phyloP scores from a whole-genome alignment of 1,140 invertebrate species.

The Portunus trituberculatus region DNA sequence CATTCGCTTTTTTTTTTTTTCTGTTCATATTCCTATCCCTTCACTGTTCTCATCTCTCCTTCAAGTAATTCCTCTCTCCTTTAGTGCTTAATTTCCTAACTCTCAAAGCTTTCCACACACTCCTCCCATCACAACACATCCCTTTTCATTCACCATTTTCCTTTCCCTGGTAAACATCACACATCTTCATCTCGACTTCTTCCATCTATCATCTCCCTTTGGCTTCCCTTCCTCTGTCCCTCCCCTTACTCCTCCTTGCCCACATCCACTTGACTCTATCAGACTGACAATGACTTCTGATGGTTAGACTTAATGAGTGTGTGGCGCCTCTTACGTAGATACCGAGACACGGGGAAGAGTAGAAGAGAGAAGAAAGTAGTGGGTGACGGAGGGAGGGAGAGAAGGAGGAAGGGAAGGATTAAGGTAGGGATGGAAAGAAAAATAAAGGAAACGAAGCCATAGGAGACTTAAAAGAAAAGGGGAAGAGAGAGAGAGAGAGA shows the following conservation, averaged over 20 bases:
- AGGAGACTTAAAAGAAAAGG: too few relatives aligned
- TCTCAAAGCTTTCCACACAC: not conserved
- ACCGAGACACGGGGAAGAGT: not conserved
- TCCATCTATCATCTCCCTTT: not conserved
- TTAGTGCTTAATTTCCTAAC: too few relatives aligned
- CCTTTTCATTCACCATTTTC: too few relatives aligned
- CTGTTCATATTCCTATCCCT: not conserved
- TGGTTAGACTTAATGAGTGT: conserved; percentile 22
- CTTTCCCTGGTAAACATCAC: not conserved
- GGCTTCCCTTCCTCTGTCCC: too few relatives aligned
- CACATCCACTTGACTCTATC: not conserved
- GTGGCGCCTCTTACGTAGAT: not conserved
- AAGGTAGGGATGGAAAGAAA: too few relatives aligned
- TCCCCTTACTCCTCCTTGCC: too few relatives aligned
- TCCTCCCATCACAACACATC: too few relatives aligned
- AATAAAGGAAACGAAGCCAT: too few relatives aligned
- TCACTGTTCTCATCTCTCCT: not conserved
- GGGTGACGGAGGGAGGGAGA: not conserved
- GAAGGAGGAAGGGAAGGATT: not conserved
- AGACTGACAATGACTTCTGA: conserved; percentile 3
- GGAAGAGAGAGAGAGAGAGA: too few relatives aligned
- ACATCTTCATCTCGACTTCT: conserved; percentile 13
- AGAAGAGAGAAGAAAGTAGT: not conserved
- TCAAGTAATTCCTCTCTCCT: too few relatives aligned
- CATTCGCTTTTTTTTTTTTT: not conserved